Evolutionary conservation across 2,888 invertebrate genomes (phyloP), one percentile per base, ranked within the genome.

Genomic region (Liodrosophila aerea): DNA sequence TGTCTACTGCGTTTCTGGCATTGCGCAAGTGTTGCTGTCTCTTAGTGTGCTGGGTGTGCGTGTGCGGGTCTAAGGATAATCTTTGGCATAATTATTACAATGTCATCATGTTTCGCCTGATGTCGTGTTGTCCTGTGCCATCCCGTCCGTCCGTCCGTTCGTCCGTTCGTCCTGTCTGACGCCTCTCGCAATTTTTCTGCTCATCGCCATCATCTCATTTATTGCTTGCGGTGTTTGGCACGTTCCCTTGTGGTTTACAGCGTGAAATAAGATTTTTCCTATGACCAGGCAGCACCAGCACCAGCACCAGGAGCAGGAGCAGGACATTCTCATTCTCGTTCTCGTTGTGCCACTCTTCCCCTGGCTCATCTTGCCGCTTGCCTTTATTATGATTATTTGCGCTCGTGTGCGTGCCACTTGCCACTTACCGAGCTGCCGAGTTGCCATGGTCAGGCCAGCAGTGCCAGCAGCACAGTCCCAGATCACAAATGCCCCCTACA

Each of bases 1-100:
- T 12, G 22, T 12, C 12, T 18, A 18, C 18, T 22, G 12, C 11
- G 16, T 22, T 18, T 12, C 9, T 8, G 8, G 22, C 34, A n/a
- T n/a, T n/a, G 33, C 8, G 7, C n/a, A 8, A 11, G 7, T n/a
- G n/a, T n/a, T 12, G 4, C 15, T 34, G 30, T 15, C 41, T 4
- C 39, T 45, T 8, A 36, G 43, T 40, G 4, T 53, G 39, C n/a
- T 43, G 30, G 41, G 40, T 31, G 58, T 71, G 58, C 45, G 59
- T 60, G 62, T 73, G 64, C 56, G 63, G 67, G 82, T 84, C 83
- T 77, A 71, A 69, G 75, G 85, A 86, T 85, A 85, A 86, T 85
- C 86, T 85, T 76, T 73, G 81, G 83, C 80, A 80, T 86, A 86
- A 85, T 85, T 85, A 85, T 85, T 83, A 85, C 85, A 85, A 80